Evolutionary conservation across 2,888 invertebrate species (phyloP).

Genomic region (Arge pagana): DNA sequence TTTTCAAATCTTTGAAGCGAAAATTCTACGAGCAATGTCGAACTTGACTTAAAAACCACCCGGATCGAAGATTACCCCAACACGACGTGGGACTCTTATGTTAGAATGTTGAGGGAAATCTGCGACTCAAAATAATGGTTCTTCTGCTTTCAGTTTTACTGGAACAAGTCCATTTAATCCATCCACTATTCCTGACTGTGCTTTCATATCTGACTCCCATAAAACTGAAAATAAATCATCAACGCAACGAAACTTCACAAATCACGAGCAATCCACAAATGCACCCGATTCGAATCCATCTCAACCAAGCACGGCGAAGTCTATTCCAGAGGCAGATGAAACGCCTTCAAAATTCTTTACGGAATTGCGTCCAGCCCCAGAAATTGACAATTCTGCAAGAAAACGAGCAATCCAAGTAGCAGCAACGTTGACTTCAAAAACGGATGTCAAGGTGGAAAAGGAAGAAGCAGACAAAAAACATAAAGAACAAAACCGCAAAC

Average conservation of each 20-base stretch:
- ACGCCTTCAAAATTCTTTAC: neutral
- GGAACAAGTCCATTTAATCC: slow-evolving; percentile 34
- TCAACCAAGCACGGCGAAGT: neutral
- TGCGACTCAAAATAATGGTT: slow-evolving; percentile 21
- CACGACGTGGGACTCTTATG: slow-evolving; percentile 28
- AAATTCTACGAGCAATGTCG: slow-evolving; percentile 30
- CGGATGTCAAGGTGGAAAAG: neutral
- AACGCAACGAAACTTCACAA: neutral
- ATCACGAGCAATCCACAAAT: neutral
- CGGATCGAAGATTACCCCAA: slow-evolving; percentile 27
- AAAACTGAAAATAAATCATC: neutral
- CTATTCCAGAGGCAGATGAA: neutral
- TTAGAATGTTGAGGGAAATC: neutral
- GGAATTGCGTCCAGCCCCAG: neutral
- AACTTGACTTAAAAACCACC: slow-evolving; percentile 27
- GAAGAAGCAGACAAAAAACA: neutral
- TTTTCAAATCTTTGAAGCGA: slow-evolving; percentile 39
- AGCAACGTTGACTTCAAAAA: neutral
- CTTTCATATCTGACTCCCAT: slow-evolving; percentile 19
- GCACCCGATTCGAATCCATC: neutral
- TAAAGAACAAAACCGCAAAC: neutral
- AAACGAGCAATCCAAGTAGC: neutral
- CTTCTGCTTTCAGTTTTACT: slow-evolving; percentile 32
- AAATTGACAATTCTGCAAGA: neutral
- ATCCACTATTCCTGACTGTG: slow-evolving; percentile 36